Evolutionary conservation across 2,113 vertebrate species (phyloP).

Genomic region (Scortum barcoo): DNA sequence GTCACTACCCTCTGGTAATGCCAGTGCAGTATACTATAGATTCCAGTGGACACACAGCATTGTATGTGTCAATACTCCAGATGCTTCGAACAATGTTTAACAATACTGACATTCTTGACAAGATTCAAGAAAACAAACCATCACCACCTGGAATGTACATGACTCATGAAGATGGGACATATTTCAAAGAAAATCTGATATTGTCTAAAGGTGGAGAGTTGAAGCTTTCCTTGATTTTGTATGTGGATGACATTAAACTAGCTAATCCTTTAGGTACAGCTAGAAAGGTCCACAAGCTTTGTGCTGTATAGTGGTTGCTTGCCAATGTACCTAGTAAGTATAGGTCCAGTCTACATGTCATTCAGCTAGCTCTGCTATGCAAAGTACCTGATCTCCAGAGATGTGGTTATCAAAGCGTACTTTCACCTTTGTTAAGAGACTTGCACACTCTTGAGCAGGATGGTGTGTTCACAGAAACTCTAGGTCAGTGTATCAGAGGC

Average conservation of each 20-base stretch:
- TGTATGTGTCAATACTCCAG: slow-evolving; percentile 15
- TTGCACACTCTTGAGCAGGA: too few relatives aligned
- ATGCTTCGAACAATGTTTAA: slow-evolving; percentile 31
- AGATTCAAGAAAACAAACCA: slow-evolving; percentile 37
- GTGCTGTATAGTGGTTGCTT: slow-evolving; percentile 7
- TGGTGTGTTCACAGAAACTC: too few relatives aligned
- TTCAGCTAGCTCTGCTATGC: too few relatives aligned
- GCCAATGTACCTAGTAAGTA: too few relatives aligned
- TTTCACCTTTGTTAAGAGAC: too few relatives aligned
- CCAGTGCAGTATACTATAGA: too few relatives aligned
- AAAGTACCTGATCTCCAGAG: too few relatives aligned
- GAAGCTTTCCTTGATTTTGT: slow-evolving; percentile 34
- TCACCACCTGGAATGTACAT: slow-evolving; percentile 7
- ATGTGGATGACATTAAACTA: slow-evolving; percentile 54
- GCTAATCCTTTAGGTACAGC: slow-evolving; percentile 48
- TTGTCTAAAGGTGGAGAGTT: slow-evolving; percentile 1
- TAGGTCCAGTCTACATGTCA: too few relatives aligned
- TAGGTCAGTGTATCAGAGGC: too few relatives aligned
- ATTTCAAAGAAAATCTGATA: not conserved
- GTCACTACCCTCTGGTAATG: too few relatives aligned
- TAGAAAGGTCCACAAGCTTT: slow-evolving; percentile 57
- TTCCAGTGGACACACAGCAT: too few relatives aligned
- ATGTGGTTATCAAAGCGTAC: too few relatives aligned
- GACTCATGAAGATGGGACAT: slow-evolving; percentile 27
- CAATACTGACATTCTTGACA: slow-evolving; percentile 16